Conservation (phyloP, 2,113 vertebrate species). For the Dunckerocampus dactyliophorus region DNA sequence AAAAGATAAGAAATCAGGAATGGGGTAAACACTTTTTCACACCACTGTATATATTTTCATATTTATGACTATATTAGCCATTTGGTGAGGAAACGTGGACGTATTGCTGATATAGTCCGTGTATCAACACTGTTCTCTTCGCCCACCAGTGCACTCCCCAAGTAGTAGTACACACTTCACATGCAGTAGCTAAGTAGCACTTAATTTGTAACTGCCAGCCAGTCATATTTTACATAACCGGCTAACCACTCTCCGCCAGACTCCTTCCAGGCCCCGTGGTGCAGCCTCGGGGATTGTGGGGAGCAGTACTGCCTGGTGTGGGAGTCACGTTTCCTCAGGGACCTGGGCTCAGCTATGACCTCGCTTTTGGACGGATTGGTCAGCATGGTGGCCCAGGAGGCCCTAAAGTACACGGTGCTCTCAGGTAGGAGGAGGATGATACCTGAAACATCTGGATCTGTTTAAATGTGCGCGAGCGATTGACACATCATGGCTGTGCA, state of each 20-base stretch:
- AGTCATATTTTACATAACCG: not conserved
- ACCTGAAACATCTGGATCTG: not conserved
- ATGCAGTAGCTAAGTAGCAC: conserved; percentile 22
- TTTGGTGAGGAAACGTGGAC: no score
- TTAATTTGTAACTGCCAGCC: conserved; percentile 30
- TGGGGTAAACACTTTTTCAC: no score
- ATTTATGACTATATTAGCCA: no score
- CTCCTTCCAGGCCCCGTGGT: conserved; percentile 87
- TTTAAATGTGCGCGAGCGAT: not conserved
- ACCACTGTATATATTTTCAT: no score
- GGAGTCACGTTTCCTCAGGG: conserved; percentile 92
- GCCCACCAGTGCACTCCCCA: conserved; percentile 2
- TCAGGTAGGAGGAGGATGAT: conserved; percentile 73
- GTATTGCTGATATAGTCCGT: not conserved
- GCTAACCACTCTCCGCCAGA: conserved; percentile 42
- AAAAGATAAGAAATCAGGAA: no score
- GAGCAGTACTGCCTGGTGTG: conserved; percentile 96
- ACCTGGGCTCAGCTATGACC: conserved; percentile 83
- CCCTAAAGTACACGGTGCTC: conserved; percentile 91
- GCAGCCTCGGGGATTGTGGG: conserved; percentile 75
- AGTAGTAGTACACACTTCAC: conserved; percentile 25
- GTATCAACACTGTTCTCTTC: not conserved
- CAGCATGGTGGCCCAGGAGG: conserved; percentile 92
- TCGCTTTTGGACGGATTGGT: conserved; percentile 87
- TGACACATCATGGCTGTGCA: conserved; percentile 42